phyloP scores from a whole-genome alignment of 2,113 vertebrate genomes.

The Columbina picui region DNA sequence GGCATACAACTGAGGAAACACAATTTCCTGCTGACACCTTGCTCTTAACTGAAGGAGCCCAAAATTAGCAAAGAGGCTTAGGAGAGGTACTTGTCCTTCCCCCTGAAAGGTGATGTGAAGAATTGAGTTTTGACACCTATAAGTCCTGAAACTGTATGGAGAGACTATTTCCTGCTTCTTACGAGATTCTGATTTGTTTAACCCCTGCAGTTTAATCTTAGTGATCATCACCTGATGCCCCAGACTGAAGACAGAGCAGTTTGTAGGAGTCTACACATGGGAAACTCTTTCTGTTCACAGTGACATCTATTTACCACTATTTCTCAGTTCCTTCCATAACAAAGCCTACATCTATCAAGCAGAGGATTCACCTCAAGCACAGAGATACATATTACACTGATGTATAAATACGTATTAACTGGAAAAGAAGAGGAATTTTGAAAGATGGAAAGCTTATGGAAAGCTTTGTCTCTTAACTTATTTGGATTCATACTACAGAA shows the following conservation, averaged over 20 bases:
- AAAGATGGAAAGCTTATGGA: background rate
- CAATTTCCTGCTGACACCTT: background rate
- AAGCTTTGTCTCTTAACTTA: background rate
- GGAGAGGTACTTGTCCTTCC: background rate
- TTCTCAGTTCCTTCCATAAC: background rate
- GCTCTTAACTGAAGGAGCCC: background rate
- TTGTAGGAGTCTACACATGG: fast-evolving
- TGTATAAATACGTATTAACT: background rate
- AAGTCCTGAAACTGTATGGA: background rate
- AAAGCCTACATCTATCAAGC: background rate
- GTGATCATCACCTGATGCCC: background rate
- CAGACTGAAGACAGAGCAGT: background rate
- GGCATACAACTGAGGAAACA: background rate
- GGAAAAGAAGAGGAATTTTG: background rate
- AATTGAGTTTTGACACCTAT: background rate
- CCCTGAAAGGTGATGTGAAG: background rate
- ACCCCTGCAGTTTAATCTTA: background rate
- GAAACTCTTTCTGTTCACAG: background rate
- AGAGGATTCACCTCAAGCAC: background rate
- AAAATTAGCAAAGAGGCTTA: background rate
- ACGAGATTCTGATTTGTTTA: background rate
- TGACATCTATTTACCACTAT: background rate
- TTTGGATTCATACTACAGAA: conserved; percentile 36
- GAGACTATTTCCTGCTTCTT: background rate
- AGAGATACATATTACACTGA: background rate